Evolutionary conservation across 2,888 invertebrate species (phyloP), one percentile per base, ranked within the genome.

Genomic region (Sinopyrophorus schimmeli): DNA sequence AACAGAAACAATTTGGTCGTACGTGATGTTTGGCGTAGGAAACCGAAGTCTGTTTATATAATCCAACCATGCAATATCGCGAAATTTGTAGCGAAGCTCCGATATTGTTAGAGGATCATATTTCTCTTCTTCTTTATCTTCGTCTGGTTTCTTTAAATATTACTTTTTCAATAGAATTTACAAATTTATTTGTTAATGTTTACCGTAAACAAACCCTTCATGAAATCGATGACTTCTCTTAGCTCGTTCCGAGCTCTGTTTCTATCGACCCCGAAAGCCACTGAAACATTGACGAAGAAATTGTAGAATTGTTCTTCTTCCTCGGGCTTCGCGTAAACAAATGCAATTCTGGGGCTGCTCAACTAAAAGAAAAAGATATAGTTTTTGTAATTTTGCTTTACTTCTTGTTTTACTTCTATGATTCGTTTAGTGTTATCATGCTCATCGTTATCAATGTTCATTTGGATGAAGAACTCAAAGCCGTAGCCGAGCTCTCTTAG

Each of bases 1-100:
- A 21, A 72, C 63, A 26, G 61, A 55, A 31, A 73, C 60, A 40
- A 65, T 58, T 47, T 72, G 70, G 26, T 71, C 66, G 32, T 64
- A 60, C 38, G 55, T 59, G 15, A 73, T 57, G 30, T 54, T 54
- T 23, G 57, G 59, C 10, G 55, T 55, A 9, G 65, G 67, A 42
- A 60, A 58, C 6, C 67, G 53, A 16, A 71, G 47, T 11, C 63
- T 62, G 48, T 68, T 69, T 26, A 73, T 61, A 47, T 66, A 70
- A 34, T 66, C 58, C 15, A 58, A 56, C 73, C 73, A 73, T n/a
- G 63, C 57, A 20, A 72, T 61, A 9, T 60, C 64, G 2, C 68
- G 68, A 64, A 77, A 78, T 58, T 74, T 70, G 38, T 68, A 65
- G 54, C 77, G 74, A 23, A 82, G 64, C 46, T 81, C 76, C 7